Evolutionary conservation across 2,888 invertebrate genomes (phyloP), one percentile per base, ranked within the genome.

Genomic region (Cheilosia urbana): DNA sequence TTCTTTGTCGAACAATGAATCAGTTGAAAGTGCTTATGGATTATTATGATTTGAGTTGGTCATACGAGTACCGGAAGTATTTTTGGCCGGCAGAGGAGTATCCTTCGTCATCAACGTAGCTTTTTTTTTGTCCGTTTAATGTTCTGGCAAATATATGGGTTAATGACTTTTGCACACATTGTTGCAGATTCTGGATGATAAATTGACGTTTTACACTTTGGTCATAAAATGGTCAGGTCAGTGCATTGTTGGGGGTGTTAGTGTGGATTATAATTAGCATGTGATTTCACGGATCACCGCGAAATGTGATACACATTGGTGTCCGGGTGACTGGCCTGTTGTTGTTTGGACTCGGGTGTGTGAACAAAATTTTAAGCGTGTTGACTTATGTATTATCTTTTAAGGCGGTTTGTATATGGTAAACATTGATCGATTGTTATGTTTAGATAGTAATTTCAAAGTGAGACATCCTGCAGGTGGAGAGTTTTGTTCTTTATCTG

Each of bases 1-100:
- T 58, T 78, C 77, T 72, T 71, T 72, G 51, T 77, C 34, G 53
- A 65, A 60, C 45, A 78, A 82, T 82, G 77, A 82, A 82, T 82
- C 82, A 77, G 57, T 71, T 19, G 63, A 47, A 49, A 55, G 47
- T 47, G 65, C 7, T n/a, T 34, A 24, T 34, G 15, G 42, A 17
- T 11, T 62, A 53, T 51, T 47, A 47, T 47, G 60, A 21, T 45
- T 30, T 17, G 4, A 42, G 4, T 4, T 13, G 37, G 13, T 37
- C 7, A 24, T 51, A 21, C 21, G 21, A 51, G 19, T 21, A 66
- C 66, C 79, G 79, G 81, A 76, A 69, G 81, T 68, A 69, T 60
- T 76, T 60, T 58, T 19, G 57, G 63, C n/a, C 65, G n/a, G 24
- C 57, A 42, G 57, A 58, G 34, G 60, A 62, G 53, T 55, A 34